Base-by-base conservation (phyloP, 2,888 invertebrate genomes). In the Chydorus sphaericus region DNA sequence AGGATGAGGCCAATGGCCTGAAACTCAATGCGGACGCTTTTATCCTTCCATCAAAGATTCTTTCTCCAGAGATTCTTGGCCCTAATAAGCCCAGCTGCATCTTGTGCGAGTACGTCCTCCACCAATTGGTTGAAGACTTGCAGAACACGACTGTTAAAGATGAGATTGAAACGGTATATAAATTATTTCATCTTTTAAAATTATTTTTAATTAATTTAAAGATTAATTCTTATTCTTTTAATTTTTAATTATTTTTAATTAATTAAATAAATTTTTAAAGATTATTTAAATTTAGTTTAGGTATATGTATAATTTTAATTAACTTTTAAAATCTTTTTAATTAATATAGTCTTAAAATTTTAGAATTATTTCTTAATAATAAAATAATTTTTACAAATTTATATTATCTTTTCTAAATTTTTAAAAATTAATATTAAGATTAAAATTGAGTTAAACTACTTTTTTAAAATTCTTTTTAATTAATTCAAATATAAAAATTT, bases 61-160 rank as follows among this genome's bases (percentile, higher is more conserved):
- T 58, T 62, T 38, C 65, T 65, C 52, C 52, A 10, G 36, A 18
- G 10, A 7, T 36, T 3, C 8, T 31, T 59, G 60, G 66, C 18
- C 59, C 65, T 18, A 71, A 69, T 60, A 72, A 77, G 64, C 66
- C 79, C 60, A 67, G 73, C 1, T 90, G 91, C 68, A 78, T 81
- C 29, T 76, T 90, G 67, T 91, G 91, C 66, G 81, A 89, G 70
- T 87, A 86, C 70, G 74, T 86, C 69, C 69, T 90, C 62, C 86
- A 88, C 66, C 85, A 82, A 60, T 63, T 89, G 48, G 89, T 90
- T 67, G 76, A 82, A 53, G 76, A 77, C 18, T 72, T 88, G 60
- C 82, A 84, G 55, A 75, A 79, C 60, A 79, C 81, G 2, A 69
- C 68, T 33, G 82, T 77, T 10, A 85, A 84, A 73, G 83, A 82